Evolutionary conservation across 1,140 invertebrate genomes (phyloP), one percentile per base, ranked within the genome.

Genomic region (Drosophila novamexicana): DNA sequence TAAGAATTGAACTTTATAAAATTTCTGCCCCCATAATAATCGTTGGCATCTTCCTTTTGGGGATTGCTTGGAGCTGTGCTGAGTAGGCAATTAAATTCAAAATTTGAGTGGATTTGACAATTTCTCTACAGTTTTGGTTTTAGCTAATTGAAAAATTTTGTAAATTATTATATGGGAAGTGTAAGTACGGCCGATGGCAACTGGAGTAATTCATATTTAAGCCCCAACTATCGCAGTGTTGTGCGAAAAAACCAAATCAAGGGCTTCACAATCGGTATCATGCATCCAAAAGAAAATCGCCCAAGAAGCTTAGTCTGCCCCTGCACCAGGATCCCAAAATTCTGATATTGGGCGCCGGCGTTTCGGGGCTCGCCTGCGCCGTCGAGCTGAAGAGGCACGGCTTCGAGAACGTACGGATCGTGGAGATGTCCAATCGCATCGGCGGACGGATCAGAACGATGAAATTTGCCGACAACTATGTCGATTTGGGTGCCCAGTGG

Each of bases 401-500:
- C 0, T 94, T 93, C 7, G 63, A 78, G 1, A 90, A 94, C 77
- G 66, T 95, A 1, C 91, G 83, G 0, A 91, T 95, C 63, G 67
- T 91, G n/a, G 96, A 97, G 93, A 96, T 95, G 6, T 94, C 94
- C 65, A 92, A 94, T 76, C 93, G 95, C 72, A 94, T 96, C 71
- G 96, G 96, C 12, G 96, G 95, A 3, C 93, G 95, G 49, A 93
- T 96, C 47, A 64, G 93, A 37, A 95, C 95, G 2, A 91, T 93
- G 1, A 71, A 93, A 40, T 95, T 95, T 80, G 94, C 93, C 9
- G 93, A 94, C 12, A 93, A 93, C 64, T 88, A 93, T 39, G 91
- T 97, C 7, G 97, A 98, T 90, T 73, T 97, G 6, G 97, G 97
- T n/a, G 97, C 96, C 14, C 96, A 97, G 47, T 80, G 77, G 66